Conservation (phyloP, 2,888 invertebrate species). For the Leptothorax acervorum region DNA sequence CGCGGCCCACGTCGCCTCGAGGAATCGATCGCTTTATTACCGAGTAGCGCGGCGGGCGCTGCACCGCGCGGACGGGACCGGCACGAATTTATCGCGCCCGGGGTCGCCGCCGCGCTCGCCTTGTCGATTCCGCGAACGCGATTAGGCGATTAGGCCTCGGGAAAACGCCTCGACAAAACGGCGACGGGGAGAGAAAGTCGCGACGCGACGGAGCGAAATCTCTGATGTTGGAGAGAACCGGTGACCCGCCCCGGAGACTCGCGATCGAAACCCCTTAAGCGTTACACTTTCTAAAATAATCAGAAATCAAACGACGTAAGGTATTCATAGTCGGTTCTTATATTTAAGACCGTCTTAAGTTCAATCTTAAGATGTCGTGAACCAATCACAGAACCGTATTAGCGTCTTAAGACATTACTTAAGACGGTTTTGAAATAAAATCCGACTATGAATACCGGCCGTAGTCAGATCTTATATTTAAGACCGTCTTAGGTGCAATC, state of each 20-base stretch:
- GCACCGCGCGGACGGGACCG: background rate
- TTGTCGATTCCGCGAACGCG: constrained; percentile 44
- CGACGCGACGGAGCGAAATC: background rate
- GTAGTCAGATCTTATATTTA: no score
- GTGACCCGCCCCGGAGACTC: background rate
- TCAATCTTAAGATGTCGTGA: no score
- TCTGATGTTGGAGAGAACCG: background rate
- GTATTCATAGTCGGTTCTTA: no score
- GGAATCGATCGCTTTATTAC: constrained; percentile 73
- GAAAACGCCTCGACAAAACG: background rate
- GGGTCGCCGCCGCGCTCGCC: background rate
- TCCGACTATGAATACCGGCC: no score
- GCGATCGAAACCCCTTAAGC: background rate
- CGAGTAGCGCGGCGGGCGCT: constrained; percentile 32
- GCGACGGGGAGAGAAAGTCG: background rate
- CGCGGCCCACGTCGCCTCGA: constrained; percentile 66
- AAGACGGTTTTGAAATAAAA: no score
- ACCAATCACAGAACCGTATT: no score
- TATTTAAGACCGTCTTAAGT: no score
- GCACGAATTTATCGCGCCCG: constrained; percentile 46
- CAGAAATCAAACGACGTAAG: background rate
- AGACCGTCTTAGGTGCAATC: no score
- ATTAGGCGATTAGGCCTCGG: constrained; percentile 27
- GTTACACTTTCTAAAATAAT: background rate
- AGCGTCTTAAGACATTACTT: no score